Base-by-base conservation (phyloP, 2,797 vertebrate genomes). In the Cynodonichthys magdalenae region DNA sequence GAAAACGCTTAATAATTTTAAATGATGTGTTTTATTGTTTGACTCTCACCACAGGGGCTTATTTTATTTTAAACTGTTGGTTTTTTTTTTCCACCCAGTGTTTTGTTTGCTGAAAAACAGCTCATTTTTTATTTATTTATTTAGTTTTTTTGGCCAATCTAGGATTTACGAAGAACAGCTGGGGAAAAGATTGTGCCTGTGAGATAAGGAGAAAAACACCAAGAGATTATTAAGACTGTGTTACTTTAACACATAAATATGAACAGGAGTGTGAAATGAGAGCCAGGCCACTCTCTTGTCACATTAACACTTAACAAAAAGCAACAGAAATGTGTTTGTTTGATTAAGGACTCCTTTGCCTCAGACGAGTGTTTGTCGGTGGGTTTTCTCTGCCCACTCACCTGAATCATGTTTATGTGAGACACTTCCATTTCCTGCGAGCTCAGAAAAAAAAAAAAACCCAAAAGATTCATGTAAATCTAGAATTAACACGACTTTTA, bases 401-500 rank as follows among this genome's bases (percentile, higher is more conserved):
- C 74, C 75, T 82, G 78, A 80, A 77, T 82, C 79, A 74, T 80
- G 79, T 85, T 81, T 66, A 67, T 71, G 53, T 73, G 73, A 75
- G 72, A 80, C 72, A 62, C 49, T 83, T 81, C 64, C 57, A 79
- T 87, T 83, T 79, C 60, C 71, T 76, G 77, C 70, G 66, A 77
- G 77, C 75, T 68, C 50, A 59, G 63, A 56, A 57, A 46, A 63
- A 81, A 80, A 80, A 77, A 67, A 60, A 75, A 55, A 66, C 51
- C 39, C 66, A 65, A 36, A 36, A 9, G 34, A 1, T 24, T 36
- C 51, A 34, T 82, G 66, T 56, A 84, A 58, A 57, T 75, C 52
- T 62, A 58, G 79, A 73, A 81, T 74, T 10, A 80, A 76, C 76
- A 52, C 59, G n/a, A 24, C 60, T 69, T 75, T 73, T 56, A 71